Base-by-base conservation (phyloP, 1,140 invertebrate species). In the Cydia strobilella region DNA sequence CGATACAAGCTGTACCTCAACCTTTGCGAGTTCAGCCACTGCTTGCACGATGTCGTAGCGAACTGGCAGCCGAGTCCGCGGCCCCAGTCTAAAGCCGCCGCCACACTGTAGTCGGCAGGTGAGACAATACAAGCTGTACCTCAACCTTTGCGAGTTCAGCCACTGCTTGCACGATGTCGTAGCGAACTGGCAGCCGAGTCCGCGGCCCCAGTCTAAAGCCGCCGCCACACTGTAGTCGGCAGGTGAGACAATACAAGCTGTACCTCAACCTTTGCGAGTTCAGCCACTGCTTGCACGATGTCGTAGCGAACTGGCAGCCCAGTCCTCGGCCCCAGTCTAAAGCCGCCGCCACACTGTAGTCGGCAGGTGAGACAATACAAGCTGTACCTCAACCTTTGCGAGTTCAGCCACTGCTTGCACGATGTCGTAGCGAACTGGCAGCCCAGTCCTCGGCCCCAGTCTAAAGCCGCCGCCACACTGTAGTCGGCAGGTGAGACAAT, bases 61-160 rank as follows among this genome's bases (percentile, higher is more conserved):
- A n/a, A n/a, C n/a, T n/a, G n/a, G n/a, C n/a, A n/a, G n/a, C n/a
- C n/a, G n/a, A n/a, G 31, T 7, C 31, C 31, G 6, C 31, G 7
- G 31, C 99, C 99, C 99, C 99, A 99, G 54, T 96, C 94, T 12
- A 99, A 93, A 6, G 96, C 95, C 74, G 98, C 96, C 0, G 98
- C 98, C 94, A 97, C 96, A 0, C 94, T 94, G 89, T 94, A 99
- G 89, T 99, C 99, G 90, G 31, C 2, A 31, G 31, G 4, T 5
- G 4, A 2, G 2, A 31, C 18, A 45, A 27, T n/a, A 54, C 72
- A 25, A 31, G 27, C 77, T 78, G 77, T 87, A 90, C 90, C 87
- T 90, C 35, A 90, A 86, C 82, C 83, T 90, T 84, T 31, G 31
- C 31, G 31, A 3, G 31, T 31, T 31, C 31, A 31, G 42, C 9